Conservation (phyloP, 2,888 invertebrate genomes). For the Adelognathus sp. region DNA sequence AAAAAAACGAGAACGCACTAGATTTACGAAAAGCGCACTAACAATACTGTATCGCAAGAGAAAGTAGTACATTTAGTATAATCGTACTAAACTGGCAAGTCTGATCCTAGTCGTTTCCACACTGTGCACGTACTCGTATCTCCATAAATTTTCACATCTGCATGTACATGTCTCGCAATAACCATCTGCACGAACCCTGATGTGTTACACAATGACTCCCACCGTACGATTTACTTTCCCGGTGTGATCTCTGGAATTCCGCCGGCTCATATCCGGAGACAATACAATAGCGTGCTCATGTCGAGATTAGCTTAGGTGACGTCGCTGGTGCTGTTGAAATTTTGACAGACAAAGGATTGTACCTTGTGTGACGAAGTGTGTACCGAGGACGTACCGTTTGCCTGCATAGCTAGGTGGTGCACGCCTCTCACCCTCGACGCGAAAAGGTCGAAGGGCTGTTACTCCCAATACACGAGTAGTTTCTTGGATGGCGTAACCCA, state of each 20-base stretch:
- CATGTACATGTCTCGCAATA: neutral
- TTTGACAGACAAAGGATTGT: conserved; percentile 15
- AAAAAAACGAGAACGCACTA: too few relatives aligned
- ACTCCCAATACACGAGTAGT: conserved; percentile 15
- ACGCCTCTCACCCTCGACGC: neutral
- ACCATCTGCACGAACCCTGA: neutral
- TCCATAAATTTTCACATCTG: neutral
- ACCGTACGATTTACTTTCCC: neutral
- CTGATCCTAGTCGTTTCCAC: too few relatives aligned
- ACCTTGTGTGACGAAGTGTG: too few relatives aligned
- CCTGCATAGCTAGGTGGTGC: neutral
- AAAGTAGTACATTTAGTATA: too few relatives aligned
- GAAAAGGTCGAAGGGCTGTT: conserved; percentile 1
- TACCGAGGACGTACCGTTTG: neutral
- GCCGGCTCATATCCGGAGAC: neutral
- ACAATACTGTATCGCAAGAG: too few relatives aligned
- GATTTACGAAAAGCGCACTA: too few relatives aligned
- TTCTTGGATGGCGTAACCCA: conserved; percentile 1
- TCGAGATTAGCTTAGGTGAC: neutral
- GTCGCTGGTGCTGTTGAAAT: neutral
- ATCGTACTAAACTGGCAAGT: too few relatives aligned
- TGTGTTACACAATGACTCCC: neutral
- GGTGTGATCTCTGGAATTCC: neutral
- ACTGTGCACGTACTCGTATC: neutral
- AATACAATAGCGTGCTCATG: neutral